Evolutionary conservation across 2,797 vertebrate genomes (phyloP), one percentile per base, ranked within the genome.

Genomic region (Limosa lapponica): DNA sequence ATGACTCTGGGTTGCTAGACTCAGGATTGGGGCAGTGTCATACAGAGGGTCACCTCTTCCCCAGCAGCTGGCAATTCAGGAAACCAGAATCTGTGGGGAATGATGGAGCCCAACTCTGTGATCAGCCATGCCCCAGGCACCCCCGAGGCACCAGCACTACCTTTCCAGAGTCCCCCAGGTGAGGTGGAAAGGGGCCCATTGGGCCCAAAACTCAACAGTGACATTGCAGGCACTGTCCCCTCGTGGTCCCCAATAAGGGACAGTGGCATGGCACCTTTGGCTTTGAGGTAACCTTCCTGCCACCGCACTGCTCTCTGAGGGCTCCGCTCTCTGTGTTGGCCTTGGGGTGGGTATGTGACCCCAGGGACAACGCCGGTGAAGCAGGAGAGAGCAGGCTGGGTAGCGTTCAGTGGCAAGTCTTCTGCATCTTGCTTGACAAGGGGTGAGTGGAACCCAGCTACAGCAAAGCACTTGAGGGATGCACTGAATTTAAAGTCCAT

Each of bases 41-140:
- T 30, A 34, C 54, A 72, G 39, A 70, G 41, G 32, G n/a, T 4
- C 34, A 65, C 5, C 11, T 54, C 37, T 54, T 18, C 16, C 13
- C 5, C 43, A 39, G n/a, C 19, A 87, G 54, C 78, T 65, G 70
- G 18, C 3, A 1, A 7, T 24, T 74, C 0, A 16, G 22, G 16
- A 67, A 43, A 16, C 12, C 37, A 48, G 54, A 28, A 8, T 32
- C 36, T n/a, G 19, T 18, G n/a, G 36, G 55, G 52, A 81, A 19
- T 0, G 0, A 19, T 8, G 25, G 22, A 73, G 13, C 11, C 37
- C 2, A 2, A 49, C 16, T 37, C 34, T 32, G 34, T 30, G 51
- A 27, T 16, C 64, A 66, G 46, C 61, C 72, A 39, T 23, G 18
- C 20, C 54, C 61, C 30, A 24, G 58, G 30, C 18, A 67, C 10